Evolutionary conservation across 30 jellyfish, hydroid and myxozoan genomes (phyloP).

Genomic region (Catostylus mosaicus): DNA sequence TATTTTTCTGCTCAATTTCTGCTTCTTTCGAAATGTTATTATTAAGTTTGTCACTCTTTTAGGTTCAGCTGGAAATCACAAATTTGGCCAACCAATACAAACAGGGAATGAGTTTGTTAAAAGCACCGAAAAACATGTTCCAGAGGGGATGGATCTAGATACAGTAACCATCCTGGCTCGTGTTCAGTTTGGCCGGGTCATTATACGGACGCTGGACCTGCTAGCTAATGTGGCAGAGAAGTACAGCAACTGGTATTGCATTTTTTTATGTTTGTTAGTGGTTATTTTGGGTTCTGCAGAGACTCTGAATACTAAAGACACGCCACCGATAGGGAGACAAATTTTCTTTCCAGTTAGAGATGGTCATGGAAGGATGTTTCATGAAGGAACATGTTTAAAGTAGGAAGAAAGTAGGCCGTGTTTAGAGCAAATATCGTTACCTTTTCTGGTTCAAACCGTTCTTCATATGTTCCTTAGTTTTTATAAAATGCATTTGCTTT

Average conservation of each 20-base stretch:
- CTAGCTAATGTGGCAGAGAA: not conserved
- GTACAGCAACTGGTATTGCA: conserved; percentile 1
- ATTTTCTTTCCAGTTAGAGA: too few relatives aligned
- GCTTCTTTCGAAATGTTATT: not conserved
- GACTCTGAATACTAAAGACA: too few relatives aligned
- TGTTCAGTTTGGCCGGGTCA: conserved; percentile 72
- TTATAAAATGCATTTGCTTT: too few relatives aligned
- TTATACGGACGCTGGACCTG: conserved; percentile 40
- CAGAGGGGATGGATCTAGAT: conserved; percentile 75
- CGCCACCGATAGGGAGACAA: too few relatives aligned
- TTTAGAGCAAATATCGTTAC: too few relatives aligned
- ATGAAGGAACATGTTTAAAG: too few relatives aligned
- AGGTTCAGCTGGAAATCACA: not conserved
- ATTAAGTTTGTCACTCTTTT: not conserved
- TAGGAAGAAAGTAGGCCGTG: too few relatives aligned
- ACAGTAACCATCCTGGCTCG: conserved; percentile 68
- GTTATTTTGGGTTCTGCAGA: too few relatives aligned
- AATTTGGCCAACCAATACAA: not conserved
- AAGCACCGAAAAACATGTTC: conserved; percentile 8
- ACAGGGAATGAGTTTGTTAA: conserved; percentile 1
- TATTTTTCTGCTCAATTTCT: not conserved
- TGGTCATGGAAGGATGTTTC: too few relatives aligned
- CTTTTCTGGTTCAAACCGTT: too few relatives aligned
- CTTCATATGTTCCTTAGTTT: too few relatives aligned
- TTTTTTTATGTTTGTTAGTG: not conserved